A percentile compares a stretch with the other conserved stretches of the same genome.
These are phyloP conservation scores for Haliclystus octoradiatus DNA, from an alignment of 30 jellyfish, hydroid and myxozoan genomes.

Conservation along the genomic window DNA sequence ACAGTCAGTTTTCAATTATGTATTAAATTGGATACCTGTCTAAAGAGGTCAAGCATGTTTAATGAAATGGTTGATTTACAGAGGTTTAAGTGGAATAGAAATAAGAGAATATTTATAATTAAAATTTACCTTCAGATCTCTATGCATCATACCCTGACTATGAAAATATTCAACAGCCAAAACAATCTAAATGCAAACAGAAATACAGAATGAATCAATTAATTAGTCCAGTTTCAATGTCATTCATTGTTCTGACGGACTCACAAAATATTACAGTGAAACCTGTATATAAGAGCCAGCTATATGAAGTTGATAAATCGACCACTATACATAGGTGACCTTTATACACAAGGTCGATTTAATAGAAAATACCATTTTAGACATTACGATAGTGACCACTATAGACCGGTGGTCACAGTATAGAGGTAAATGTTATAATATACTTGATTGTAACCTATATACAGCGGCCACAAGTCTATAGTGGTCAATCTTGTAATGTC, in stretches of 20 bases:
- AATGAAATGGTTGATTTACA: too few relatives aligned
- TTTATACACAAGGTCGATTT: neutral
- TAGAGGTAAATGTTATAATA: neutral
- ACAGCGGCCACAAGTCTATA: neutral
- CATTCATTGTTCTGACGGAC: too few relatives aligned
- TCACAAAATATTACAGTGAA: too few relatives aligned
- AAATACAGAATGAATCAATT: neutral
- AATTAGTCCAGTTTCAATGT: too few relatives aligned
- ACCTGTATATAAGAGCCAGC: neutral
- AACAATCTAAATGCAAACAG: conserved; percentile 39
- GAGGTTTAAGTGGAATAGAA: neutral
- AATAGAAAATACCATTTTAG: neutral
- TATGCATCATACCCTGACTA: conserved; percentile 94
- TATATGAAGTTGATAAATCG: neutral
- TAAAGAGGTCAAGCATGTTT: too few relatives aligned
- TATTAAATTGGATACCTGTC: too few relatives aligned
- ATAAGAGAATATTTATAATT: neutral
- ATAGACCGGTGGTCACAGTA: neutral
- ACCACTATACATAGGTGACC: neutral
- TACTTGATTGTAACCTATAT: neutral
- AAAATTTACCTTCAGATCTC: conserved; percentile 83
- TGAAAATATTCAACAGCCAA: conserved; percentile 95
- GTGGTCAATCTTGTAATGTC: neutral
- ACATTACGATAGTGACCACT: neutral
- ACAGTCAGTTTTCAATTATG: neutral